A percentile compares a stretch with the other conserved stretches of the same genome.
These are phyloP conservation scores for Penaeus vannamei DNA, from an alignment of 1,140 invertebrate species.

Conservation along the genomic window DNA sequence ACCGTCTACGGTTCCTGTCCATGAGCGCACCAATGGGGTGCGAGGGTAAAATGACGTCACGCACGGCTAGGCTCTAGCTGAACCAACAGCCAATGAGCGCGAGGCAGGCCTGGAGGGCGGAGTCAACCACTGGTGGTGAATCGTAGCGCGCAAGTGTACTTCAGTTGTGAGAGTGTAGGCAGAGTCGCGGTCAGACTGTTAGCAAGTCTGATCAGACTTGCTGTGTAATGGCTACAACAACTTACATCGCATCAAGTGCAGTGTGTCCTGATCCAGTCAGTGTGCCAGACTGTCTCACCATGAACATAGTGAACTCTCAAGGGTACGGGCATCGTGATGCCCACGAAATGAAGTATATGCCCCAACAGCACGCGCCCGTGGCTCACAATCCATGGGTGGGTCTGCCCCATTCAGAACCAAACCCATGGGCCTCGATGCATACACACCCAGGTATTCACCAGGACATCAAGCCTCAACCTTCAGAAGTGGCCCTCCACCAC, in stretches of 20 bases:
- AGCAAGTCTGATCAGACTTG: constrained; percentile 66
- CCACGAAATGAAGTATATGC: constrained; percentile 95
- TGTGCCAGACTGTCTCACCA: constrained; percentile 68
- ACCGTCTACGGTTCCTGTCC: constrained; percentile 63
- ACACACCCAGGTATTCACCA: constrained; percentile 73
- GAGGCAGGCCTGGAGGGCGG: constrained; percentile 6
- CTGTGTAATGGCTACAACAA: constrained; percentile 68
- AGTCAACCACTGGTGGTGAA: constrained; percentile 36
- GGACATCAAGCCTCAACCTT: constrained; percentile 73
- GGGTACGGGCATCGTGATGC: constrained; percentile 68
- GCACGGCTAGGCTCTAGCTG: constrained; percentile 38
- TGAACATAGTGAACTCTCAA: constrained; percentile 68
- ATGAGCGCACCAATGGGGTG: constrained; percentile 48
- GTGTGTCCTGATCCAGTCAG: constrained; percentile 69
- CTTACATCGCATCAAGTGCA: constrained; percentile 68
- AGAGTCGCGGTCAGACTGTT: constrained; percentile 66
- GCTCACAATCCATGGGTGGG: constrained; percentile 87
- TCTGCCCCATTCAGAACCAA: constrained; percentile 81
- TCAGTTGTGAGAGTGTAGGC: constrained; percentile 68
- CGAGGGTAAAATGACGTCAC: constrained; percentile 55
- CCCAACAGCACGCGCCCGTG: constrained; percentile 82
- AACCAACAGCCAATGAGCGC: constrained; percentile 18
- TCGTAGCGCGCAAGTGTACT: constrained; percentile 61
- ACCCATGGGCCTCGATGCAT: constrained; percentile 80
- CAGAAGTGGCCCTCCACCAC: constrained; percentile 75